phyloP scores from a whole-genome alignment of 2,113 vertebrate species.

The Atrichornis clamosus region DNA sequence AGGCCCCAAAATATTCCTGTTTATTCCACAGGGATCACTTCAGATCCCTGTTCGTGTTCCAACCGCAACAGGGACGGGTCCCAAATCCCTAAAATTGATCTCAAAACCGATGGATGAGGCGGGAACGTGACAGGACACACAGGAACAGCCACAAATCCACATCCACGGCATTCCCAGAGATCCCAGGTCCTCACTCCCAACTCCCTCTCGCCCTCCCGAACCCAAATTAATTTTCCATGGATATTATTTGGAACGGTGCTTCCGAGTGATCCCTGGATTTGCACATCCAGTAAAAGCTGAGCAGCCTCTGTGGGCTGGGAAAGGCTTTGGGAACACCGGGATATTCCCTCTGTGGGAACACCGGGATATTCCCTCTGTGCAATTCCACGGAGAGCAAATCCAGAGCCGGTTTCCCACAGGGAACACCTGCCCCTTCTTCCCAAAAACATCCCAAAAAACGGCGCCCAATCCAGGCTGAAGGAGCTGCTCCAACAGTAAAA shows the following conservation, averaged over 20 bases:
- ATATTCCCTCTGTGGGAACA: too few relatives aligned
- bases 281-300: background rate
- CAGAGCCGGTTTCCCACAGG: background rate
- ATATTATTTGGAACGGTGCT: background rate
- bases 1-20: background rate
- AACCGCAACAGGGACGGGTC: background rate
- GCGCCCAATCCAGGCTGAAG: background rate
- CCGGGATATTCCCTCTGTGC: fast-evolving
- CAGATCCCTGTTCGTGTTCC: background rate
- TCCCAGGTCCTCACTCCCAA: background rate
- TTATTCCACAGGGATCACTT: fast-evolving
- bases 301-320: background rate
- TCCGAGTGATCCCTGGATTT: background rate
- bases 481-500: background rate
- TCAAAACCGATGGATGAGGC: background rate
- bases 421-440: background rate
- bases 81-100: constrained; percentile 16
- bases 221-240: background rate
- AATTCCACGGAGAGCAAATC: background rate
- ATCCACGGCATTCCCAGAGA: fast-evolving
- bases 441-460: background rate
- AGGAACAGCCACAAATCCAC: background rate
- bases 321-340: background rate
- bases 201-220: background rate
- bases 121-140: background rate